phyloP scores from a whole-genome alignment of 2,888 invertebrate species.

The Hedya salicella region DNA sequence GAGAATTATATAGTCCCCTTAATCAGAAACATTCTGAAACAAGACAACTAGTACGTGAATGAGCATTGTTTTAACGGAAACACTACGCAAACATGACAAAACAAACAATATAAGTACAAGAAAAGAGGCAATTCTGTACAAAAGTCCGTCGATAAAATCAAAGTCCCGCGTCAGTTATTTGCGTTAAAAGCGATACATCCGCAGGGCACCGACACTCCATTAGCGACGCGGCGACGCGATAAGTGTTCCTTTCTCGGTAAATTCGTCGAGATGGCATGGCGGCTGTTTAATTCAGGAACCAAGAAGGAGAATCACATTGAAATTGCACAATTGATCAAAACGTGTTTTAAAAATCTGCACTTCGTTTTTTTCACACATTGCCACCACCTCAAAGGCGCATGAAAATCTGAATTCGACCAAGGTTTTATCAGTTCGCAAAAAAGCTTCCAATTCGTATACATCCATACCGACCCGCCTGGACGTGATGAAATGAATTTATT shows the following conservation, averaged over 20 bases:
- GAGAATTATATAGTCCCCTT: too few relatives aligned
- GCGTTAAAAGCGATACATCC: slow-evolving; percentile 39
- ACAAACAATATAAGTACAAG: slow-evolving; percentile 23
- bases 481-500: too few relatives aligned
- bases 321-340: not conserved
- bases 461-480: too few relatives aligned
- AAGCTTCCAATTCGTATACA: too few relatives aligned
- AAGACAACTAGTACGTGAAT: not conserved
- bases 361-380: too few relatives aligned
- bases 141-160: slow-evolving; percentile 32
- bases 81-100: not conserved
- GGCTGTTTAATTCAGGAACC: slow-evolving; percentile 24
- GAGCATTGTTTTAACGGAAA: not conserved
- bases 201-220: slow-evolving; percentile 40
- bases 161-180: slow-evolving; percentile 35
- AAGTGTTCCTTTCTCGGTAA: slow-evolving; percentile 35
- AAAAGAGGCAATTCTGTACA: slow-evolving; percentile 19
- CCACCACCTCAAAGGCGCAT: too few relatives aligned
- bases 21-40: not conserved
- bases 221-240: slow-evolving; percentile 35
- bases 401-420: too few relatives aligned
- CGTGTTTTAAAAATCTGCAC: not conserved
- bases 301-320: slow-evolving; percentile 7
- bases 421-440: too few relatives aligned
- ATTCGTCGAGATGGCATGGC: slow-evolving; percentile 30